Evolutionary conservation across 64 coral and sea anemone species (phyloP).

Genomic region (Actinia tenebrosa): DNA sequence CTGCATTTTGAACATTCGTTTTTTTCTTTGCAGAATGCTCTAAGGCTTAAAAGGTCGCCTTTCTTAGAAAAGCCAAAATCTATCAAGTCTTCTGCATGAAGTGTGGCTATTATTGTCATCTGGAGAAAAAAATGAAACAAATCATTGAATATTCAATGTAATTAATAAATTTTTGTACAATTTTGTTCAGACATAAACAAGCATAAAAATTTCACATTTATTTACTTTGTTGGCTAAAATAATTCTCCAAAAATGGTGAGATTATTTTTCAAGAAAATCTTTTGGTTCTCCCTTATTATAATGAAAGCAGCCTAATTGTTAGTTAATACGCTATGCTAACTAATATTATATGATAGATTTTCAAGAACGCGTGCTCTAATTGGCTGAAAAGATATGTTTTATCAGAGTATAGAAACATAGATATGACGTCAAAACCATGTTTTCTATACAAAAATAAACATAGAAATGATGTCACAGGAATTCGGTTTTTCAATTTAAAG

Average conservation of each 20-base stretch:
- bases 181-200: background rate
- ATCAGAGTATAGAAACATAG: no score
- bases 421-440: no score
- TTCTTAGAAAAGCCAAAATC: conserved; percentile 1
- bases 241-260: background rate
- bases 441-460: no score
- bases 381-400: no score
- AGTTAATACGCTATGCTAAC: no score
- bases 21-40: conserved; percentile 18
- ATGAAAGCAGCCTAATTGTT: no score
- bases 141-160: background rate
- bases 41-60: conserved; percentile 31
- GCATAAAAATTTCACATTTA: background rate
- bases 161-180: background rate
- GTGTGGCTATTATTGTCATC: conserved; percentile 52
- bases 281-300: no score
- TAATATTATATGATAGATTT: no score
- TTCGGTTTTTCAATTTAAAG: no score
- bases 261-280: no score
- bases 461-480: no score
- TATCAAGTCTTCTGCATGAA: conserved; percentile 29
- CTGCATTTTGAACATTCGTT: conserved; percentile 13
- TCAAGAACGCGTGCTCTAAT: no score
- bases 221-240: background rate
- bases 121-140: conserved; percentile 27